phyloP scores from a whole-genome alignment of 2,113 vertebrate genomes.

The Spilogale gracilis region DNA sequence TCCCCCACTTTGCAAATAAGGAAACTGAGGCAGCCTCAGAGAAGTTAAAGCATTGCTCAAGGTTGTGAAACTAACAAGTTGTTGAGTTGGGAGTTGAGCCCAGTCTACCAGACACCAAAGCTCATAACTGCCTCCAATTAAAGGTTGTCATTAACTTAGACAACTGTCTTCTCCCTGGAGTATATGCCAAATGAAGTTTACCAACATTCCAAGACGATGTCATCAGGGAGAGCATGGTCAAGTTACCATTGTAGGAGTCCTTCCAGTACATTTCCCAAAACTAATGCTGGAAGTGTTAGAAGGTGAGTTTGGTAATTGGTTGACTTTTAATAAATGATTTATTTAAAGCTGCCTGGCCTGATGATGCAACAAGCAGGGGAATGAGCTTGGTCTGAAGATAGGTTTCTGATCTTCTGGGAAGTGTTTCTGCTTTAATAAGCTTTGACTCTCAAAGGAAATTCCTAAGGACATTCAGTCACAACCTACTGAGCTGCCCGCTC shows the following conservation, averaged over 20 bases:
- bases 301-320: conserved; percentile 79
- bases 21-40: conserved; percentile 40
- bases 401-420: conserved; percentile 79
- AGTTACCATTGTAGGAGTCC: conserved; percentile 60
- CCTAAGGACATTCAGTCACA: conserved; percentile 39
- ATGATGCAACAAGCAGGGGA: conserved; percentile 74
- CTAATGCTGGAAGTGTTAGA: conserved; percentile 52
- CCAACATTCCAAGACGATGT: conserved; percentile 73
- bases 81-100: not conserved
- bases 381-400: conserved; percentile 63
- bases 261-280: conserved; percentile 80
- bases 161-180: conserved; percentile 59
- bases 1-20: not conserved
- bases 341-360: conserved; percentile 74
- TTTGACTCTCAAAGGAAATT: conserved; percentile 70
- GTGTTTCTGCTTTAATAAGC: conserved; percentile 62
- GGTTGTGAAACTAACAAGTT: conserved; percentile 13
- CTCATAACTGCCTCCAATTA: not conserved
- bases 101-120: conserved; percentile 13
- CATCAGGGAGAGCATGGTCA: conserved; percentile 63
- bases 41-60: not conserved
- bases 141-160: conserved; percentile 38
- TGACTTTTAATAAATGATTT: conserved; percentile 78
- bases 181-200: conserved; percentile 53
- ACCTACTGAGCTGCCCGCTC: not conserved